Percentiles rank a stretch among this genome's conserved stretches.
These are phyloP conservation scores for Megaceryle alcyon DNA, from an alignment of 2,797 vertebrate genomes.

Conservation along the genomic window DNA sequence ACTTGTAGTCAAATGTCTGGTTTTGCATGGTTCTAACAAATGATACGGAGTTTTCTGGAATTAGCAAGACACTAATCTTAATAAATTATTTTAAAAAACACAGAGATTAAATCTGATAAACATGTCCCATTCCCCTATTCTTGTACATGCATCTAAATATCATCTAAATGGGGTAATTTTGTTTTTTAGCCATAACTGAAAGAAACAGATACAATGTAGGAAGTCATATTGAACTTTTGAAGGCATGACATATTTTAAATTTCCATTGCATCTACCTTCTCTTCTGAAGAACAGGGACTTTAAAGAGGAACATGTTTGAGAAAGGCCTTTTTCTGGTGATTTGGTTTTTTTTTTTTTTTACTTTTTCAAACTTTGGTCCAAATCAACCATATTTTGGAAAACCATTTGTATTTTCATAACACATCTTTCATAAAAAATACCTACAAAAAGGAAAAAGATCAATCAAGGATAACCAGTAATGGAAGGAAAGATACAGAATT, in stretches of 20 bases:
- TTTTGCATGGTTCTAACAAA: background rate
- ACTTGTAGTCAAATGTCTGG: background rate
- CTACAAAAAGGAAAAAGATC: background rate
- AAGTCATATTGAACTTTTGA: background rate
- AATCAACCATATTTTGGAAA: background rate
- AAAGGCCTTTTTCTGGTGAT: background rate
- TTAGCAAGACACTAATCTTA: background rate
- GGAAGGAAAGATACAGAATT: slow-evolving; percentile 23
- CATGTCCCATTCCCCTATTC: fast-evolving
- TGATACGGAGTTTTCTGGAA: background rate
- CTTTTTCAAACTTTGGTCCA: background rate
- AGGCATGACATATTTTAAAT: background rate
- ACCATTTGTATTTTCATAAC: background rate
- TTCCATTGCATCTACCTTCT: background rate
- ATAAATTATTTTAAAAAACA: background rate
- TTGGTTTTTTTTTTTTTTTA: no score
- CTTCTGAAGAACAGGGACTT: background rate
- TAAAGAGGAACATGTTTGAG: background rate
- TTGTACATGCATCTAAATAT: background rate
- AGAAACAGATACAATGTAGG: background rate
- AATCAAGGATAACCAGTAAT: background rate
- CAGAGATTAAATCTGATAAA: background rate
- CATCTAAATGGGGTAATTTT: background rate
- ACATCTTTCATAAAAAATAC: background rate
- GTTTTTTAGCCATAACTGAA: background rate